Percentiles rank a stretch among this genome's conserved stretches.
Conservation (phyloP, 2,797 vertebrate genomes). For the Gastrophryne carolinensis region DNA sequence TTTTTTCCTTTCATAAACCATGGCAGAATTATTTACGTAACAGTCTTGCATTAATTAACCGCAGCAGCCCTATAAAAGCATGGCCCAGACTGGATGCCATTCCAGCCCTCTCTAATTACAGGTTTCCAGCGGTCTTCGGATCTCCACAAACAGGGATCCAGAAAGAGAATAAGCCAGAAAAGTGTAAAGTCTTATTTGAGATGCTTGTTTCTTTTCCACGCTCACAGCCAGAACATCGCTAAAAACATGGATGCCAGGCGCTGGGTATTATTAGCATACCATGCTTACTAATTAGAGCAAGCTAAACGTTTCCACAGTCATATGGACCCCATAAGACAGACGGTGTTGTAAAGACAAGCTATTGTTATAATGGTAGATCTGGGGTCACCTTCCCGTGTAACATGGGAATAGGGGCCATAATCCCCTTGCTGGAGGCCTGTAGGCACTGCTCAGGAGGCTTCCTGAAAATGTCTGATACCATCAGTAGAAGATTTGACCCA, state of each 20-base stretch:
- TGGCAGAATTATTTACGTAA: background rate
- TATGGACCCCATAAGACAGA: no score
- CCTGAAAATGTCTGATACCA: no score
- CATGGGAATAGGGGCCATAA: no score
- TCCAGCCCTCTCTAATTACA: background rate
- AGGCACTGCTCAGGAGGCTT: no score
- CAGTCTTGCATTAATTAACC: background rate
- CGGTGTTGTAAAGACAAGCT: background rate
- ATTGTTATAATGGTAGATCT: no score
- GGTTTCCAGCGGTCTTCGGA: background rate
- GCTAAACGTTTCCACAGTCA: background rate
- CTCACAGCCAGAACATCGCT: background rate
- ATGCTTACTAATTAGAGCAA: conserved; percentile 5
- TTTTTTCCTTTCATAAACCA: background rate
- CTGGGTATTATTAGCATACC: background rate
- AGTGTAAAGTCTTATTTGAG: background rate
- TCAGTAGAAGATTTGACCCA: no score
- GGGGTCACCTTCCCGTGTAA: no score
- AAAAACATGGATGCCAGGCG: background rate
- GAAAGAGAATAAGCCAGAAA: background rate
- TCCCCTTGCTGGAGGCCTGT: no score
- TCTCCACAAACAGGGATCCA: background rate
- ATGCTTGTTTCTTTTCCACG: background rate
- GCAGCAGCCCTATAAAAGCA: background rate
- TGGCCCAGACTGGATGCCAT: background rate